These are phyloP conservation scores for Abramis brama DNA, from an alignment of 2,113 vertebrate genomes.

Conservation along the genomic window DNA sequence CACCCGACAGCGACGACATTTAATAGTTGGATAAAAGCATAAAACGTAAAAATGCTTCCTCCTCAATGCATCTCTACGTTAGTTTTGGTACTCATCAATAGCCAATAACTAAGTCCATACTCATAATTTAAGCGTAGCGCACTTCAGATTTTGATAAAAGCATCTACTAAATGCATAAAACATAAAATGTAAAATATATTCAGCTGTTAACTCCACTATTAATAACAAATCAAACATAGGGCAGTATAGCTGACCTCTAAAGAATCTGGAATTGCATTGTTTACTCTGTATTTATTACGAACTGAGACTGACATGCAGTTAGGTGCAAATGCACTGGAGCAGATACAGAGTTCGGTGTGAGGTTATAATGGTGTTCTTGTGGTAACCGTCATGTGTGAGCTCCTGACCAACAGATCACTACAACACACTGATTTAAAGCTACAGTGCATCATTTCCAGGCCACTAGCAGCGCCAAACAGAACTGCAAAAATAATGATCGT, in stretches of 20 bases:
- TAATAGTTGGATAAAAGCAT: too few relatives aligned
- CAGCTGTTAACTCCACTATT: background rate
- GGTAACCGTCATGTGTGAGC: background rate
- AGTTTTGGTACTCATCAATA: too few relatives aligned
- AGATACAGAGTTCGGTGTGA: background rate
- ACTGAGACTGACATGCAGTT: too few relatives aligned
- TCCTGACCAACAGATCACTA: background rate
- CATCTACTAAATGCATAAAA: background rate
- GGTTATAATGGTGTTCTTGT: background rate
- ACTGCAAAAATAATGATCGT: background rate
- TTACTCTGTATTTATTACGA: background rate
- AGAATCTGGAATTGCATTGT: background rate
- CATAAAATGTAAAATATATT: background rate
- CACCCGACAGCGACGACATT: too few relatives aligned
- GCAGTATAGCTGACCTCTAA: too few relatives aligned
- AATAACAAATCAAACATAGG: background rate
- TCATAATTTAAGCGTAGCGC: too few relatives aligned
- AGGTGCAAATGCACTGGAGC: too few relatives aligned
- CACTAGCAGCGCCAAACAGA: background rate
- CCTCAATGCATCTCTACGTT: too few relatives aligned
- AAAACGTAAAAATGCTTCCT: too few relatives aligned
- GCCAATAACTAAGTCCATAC: too few relatives aligned
- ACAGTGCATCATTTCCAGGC: background rate
- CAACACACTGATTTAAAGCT: slow-evolving; percentile 1
- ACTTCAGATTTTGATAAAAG: background rate